Percentiles rank a stretch among this genome's conserved stretches.
Conservation (phyloP, 2,797 vertebrate genomes). For the Picus viridis region DNA sequence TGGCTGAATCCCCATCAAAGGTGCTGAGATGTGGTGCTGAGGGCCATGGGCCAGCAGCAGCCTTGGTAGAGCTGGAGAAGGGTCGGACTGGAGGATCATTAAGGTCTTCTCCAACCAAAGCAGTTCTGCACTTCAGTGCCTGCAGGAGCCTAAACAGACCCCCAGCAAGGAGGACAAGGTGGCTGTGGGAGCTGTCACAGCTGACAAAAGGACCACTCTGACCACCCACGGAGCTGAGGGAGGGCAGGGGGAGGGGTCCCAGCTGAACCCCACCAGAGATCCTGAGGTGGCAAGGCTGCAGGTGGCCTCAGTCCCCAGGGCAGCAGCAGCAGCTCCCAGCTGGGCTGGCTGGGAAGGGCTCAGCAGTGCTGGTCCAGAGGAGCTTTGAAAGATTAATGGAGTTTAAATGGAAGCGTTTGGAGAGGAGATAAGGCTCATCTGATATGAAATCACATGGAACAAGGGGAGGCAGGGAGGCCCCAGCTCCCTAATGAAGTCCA, state of each 20-base stretch:
- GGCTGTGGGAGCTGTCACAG: background rate
- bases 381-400: constrained; percentile 68
- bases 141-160: background rate
- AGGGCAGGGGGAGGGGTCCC: background rate
- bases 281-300: rapidly evolving
- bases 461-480: constrained; percentile 45
- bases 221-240: no score
- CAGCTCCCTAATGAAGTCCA: constrained; percentile 63
- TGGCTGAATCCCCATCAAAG: no score
- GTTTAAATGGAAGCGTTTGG: constrained; percentile 71
- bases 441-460: constrained; percentile 68
- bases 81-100: no score
- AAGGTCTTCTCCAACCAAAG: no score
- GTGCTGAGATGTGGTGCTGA: no score
- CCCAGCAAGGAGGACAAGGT: background rate
- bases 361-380: background rate
- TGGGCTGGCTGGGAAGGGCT: background rate
- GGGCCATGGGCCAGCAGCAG: no score
- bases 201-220: no score
- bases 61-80: no score
- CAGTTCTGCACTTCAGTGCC: background rate
- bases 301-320: background rate
- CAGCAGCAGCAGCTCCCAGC: background rate
- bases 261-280: background rate
- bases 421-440: constrained; percentile 71